A percentile compares a stretch with the other conserved stretches of the same genome.
Conservation (phyloP, 2,797 vertebrate genomes). For the Todus mexicanus region DNA sequence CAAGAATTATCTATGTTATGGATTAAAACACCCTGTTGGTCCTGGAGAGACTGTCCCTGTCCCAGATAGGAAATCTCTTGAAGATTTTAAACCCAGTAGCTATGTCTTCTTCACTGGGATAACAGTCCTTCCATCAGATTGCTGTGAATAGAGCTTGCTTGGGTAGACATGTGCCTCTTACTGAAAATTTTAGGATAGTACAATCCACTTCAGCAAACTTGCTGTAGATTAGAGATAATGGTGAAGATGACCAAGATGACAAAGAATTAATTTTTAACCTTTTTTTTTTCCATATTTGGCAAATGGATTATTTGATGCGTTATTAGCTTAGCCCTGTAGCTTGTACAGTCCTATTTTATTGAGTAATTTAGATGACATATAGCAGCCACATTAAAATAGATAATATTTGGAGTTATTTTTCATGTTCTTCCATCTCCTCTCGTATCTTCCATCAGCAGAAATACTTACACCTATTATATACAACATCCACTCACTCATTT, state of each 20-base stretch:
- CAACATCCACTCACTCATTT: neutral
- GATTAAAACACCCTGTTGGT: neutral
- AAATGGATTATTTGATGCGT: neutral
- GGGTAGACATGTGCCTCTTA: neutral
- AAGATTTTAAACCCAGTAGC: neutral
- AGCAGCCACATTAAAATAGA: neutral
- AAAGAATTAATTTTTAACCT: neutral
- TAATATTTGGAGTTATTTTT: slow-evolving; percentile 7
- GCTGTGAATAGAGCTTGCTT: neutral
- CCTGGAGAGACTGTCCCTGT: neutral
- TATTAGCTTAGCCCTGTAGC: slow-evolving; percentile 10
- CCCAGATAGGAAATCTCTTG: neutral
- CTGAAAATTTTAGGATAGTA: neutral
- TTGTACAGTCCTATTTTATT: neutral
- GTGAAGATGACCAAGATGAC: neutral
- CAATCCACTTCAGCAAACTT: neutral
- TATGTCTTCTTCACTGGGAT: neutral
- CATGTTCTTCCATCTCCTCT: neutral
- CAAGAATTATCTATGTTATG: neutral
- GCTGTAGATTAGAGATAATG: neutral
- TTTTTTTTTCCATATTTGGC: neutral
- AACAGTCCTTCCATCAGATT: neutral
- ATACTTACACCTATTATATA: neutral
- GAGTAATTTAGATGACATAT: slow-evolving; percentile 33
- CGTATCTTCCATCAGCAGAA: neutral